These are phyloP conservation scores for Steinernema feltiae DNA, from an alignment of 1,140 invertebrate genomes.

Conservation along the genomic window DNA sequence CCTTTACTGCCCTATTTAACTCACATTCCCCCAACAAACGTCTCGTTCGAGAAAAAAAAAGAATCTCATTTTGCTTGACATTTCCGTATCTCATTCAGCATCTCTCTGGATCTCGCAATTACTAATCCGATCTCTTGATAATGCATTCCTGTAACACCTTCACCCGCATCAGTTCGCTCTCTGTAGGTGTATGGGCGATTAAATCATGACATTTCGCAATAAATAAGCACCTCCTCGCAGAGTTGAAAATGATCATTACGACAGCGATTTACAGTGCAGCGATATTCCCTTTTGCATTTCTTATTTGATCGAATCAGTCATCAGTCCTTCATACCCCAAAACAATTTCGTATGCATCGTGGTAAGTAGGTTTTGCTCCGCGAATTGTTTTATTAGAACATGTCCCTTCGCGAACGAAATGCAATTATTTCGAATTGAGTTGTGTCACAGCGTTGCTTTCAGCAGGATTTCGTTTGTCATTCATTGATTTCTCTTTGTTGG, in stretches of 20 bases:
- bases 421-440: conserved; percentile 2
- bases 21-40: not conserved
- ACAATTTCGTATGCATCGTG: not conserved
- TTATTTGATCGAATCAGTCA: not conserved
- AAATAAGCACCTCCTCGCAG: not conserved
- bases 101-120: too few relatives aligned
- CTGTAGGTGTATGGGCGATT: too few relatives aligned
- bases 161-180: too few relatives aligned
- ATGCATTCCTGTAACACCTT: too few relatives aligned
- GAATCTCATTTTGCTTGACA: not conserved
- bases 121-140: too few relatives aligned
- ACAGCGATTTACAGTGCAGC: not conserved
- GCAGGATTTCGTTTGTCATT: too few relatives aligned
- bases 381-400: not conserved
- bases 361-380: not conserved
- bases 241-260: too few relatives aligned
- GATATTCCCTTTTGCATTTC: not conserved
- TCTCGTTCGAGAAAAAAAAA: not conserved
- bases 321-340: not conserved
- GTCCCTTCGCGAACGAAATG: not conserved
- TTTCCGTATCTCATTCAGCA: not conserved
- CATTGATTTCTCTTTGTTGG: too few relatives aligned
- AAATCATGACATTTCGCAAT: not conserved
- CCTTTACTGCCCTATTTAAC: not conserved
- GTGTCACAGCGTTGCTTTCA: not conserved